Base-by-base conservation (phyloP, 2,113 vertebrate species). In the Poecile atricapillus region DNA sequence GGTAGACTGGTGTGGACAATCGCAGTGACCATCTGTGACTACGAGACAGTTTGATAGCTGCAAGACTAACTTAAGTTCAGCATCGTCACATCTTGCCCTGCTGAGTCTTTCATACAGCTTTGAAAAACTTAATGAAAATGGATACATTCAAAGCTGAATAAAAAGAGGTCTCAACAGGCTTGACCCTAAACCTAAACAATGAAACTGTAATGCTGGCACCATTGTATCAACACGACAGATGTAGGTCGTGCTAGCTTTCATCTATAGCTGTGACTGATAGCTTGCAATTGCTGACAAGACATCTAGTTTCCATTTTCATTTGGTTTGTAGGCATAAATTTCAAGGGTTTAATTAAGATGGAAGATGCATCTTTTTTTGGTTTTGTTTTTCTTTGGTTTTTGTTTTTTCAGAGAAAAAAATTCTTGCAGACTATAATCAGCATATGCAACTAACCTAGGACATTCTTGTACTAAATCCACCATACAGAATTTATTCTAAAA, bases 91-190 rank as follows among this genome's bases (percentile, higher is more conserved):
- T 65, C 73, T 89, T 87, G 77, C 82, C 93, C 85, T 74, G 76
- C 86, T 89, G 89, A 93, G 86, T 85, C 95, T 96, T 97, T 96
- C 92, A 94, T 63, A 74, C 10, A 37, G 35, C 93, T 97, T 90
- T 96, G 83, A 97, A 95, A 97, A 94, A 79, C 92, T 87, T 96
- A 56, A 92, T 68, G 60, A 93, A 98, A 97, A 97, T 87, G 96
- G 94, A 97, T 95, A 96, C 93, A 90, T 96, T 97, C 68, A 90
- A 65, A 92, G 81, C 83, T 85, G 58, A 95, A 95, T 80, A 79
- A 96, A 93, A 93, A 94, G 89, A 94, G 94, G 94, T 93, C 94
- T 90, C 92, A 77, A 84, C 53, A 94, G 83, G 94, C 80, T 87
- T 96, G 95, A 97, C 93, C 95, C 84, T 83, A 78, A 91, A 25